phyloP scores from a whole-genome alignment of 2,888 invertebrate species.

The Protonemura montana region DNA sequence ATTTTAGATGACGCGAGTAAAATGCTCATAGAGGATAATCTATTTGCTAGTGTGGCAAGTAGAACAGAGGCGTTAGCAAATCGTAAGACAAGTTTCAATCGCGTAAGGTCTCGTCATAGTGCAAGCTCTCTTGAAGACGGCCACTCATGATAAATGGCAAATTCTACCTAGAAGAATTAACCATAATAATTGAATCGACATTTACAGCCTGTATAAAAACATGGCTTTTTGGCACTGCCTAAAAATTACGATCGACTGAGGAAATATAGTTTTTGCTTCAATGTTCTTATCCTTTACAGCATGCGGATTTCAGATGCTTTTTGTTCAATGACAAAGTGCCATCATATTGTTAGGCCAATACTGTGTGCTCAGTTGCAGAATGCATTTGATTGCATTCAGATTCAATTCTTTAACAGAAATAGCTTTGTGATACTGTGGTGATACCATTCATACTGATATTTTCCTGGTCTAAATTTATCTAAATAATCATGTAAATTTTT shows the following conservation, averaged over 20 bases:
- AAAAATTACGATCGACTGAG: not conserved
- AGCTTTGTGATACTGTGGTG: not conserved
- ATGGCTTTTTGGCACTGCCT: not conserved
- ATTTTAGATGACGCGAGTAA: constrained; percentile 22
- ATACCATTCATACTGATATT: no score
- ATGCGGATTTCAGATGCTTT: not conserved
- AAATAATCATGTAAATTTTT: no score
- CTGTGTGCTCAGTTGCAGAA: not conserved
- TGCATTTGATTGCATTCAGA: not conserved
- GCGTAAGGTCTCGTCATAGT: constrained; percentile 49
- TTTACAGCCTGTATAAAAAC: not conserved
- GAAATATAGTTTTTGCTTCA: not conserved
- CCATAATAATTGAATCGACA: not conserved
- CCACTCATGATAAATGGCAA: constrained; percentile 44
- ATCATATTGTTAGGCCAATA: not conserved
- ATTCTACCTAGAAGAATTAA: not conserved
- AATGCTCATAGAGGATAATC: constrained; percentile 45
- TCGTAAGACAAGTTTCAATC: constrained; percentile 50
- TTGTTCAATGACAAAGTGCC: not conserved
- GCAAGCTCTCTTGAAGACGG: constrained; percentile 49
- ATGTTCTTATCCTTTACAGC: not conserved
- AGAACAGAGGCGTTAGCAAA: constrained; percentile 51
- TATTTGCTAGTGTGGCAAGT: constrained; percentile 50
- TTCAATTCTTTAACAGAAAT: not conserved
- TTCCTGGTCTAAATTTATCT: no score